Evolutionary conservation across 1,140 invertebrate species (phyloP), one percentile per base, ranked within the genome.

Genomic region (Megalopta genalis): DNA sequence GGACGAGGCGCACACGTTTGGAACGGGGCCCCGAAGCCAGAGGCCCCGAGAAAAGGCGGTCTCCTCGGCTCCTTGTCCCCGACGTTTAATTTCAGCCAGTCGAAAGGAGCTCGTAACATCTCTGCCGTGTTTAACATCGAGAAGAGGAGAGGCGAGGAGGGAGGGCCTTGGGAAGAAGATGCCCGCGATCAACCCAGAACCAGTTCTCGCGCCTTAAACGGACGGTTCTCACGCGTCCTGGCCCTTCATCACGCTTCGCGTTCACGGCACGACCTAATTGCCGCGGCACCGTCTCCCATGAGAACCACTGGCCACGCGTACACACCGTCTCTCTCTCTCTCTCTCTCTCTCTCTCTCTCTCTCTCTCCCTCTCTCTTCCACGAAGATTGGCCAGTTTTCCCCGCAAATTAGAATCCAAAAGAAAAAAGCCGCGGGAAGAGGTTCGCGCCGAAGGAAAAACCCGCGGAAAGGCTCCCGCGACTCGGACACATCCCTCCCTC

Each of bases 151-250:
- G 32, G 32, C 1, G 32, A 32, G 32, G 32, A 32, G 72, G n/a
- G n/a, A 76, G 80, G 78, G 78, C 77, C 86, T 86, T 85, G 87
- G 77, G 75, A 87, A 85, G 85, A 82, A 87, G 80, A 86, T 82
- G 79, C 77, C 67, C 63, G 74, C 67, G 81, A 82, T 83, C 78
- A 52, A 68, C 71, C 63, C 59, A 87, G 88, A 91, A 91, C 90
- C 89, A 90, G 90, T 91, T 91, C 86, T 89, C 88, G 88, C 85
- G 89, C 89, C 85, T 86, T 90, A 89, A 91, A 90, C 87, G 86
- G 85, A 78, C 84, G 89, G 87, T 90, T 90, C 89, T 90, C 88
- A 87, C 85, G 87, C 84, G 64, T 85, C 79, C 80, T 70, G 37
- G 68, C 68, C 73, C 32, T 52, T 73, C 71, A 49, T 66, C 84